These are phyloP conservation scores for Empis stercorea DNA, from an alignment of 2,888 invertebrate species.

Conservation along the genomic window DNA sequence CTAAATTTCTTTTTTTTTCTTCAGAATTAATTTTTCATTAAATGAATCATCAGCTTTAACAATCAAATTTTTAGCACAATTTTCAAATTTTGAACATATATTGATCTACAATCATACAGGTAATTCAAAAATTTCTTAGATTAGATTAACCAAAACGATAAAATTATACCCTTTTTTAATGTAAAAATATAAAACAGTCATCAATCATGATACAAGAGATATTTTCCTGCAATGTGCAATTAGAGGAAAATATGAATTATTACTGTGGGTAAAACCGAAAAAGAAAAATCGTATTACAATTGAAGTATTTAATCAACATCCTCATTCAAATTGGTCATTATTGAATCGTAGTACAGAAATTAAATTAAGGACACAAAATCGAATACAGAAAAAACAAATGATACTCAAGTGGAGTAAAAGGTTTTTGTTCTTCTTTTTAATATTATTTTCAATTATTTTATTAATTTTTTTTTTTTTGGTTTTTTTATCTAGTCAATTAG, in stretches of 20 bases:
- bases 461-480: no score
- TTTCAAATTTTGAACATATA: neutral
- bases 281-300: constrained; percentile 26
- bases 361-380: constrained; percentile 31
- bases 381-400: constrained; percentile 34
- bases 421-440: constrained; percentile 16
- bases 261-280: constrained; percentile 24
- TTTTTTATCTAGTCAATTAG: constrained; percentile 32
- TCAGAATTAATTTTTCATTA: neutral
- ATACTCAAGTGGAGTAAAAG: constrained; percentile 35
- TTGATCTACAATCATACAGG: neutral
- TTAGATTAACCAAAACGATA: no score
- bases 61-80: neutral
- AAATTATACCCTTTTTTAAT: no score
- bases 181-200: neutral
- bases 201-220: constrained; percentile 16
- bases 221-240: constrained; percentile 32
- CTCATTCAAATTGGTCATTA: constrained; percentile 30
- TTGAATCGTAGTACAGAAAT: constrained; percentile 31
- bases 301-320: constrained; percentile 29
- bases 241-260: constrained; percentile 32
- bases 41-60: neutral
- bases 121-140: neutral
- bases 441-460: no score
- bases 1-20: no score